phyloP scores from a whole-genome alignment of 2,113 vertebrate species.

The Prionailurus viverrinus region DNA sequence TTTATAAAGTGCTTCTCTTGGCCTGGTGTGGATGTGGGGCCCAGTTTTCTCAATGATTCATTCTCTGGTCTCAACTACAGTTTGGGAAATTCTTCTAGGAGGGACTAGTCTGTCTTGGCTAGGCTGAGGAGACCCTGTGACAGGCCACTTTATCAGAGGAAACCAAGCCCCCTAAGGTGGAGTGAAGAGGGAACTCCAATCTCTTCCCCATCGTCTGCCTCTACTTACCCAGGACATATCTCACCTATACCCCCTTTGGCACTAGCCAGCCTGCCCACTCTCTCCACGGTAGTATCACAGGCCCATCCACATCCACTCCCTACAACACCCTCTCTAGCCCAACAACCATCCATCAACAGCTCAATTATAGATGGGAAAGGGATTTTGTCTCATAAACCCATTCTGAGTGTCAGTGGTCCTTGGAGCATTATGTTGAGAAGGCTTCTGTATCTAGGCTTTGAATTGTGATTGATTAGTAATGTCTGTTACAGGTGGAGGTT shows the following conservation, averaged over 20 bases:
- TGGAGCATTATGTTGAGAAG: not conserved
- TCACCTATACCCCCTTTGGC: not conserved
- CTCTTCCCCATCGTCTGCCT: not conserved
- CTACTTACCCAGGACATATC: not conserved
- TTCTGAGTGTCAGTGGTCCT: not conserved
- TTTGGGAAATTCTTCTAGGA: not conserved
- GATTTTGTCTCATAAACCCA: not conserved
- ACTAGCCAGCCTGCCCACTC: not conserved
- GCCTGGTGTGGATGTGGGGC: not conserved
- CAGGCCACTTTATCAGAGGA: not conserved
- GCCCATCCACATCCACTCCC: not conserved
- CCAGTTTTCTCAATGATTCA: not conserved
- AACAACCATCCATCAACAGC: not conserved
- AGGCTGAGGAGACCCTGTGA: not conserved
- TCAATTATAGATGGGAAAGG: not conserved
- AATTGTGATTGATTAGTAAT: conserved; percentile 10
- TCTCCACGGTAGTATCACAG: not conserved
- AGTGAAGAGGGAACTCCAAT: not conserved
- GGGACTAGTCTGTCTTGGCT: not conserved
- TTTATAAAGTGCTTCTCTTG: not conserved
- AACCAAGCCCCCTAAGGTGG: not conserved
- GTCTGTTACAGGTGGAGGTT: not conserved
- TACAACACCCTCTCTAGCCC: not conserved
- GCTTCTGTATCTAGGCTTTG: not conserved
- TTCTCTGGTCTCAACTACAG: not conserved